Evolutionary conservation across 2,888 invertebrate species (phyloP).

Genomic region (Torymus aiolomorphi): DNA sequence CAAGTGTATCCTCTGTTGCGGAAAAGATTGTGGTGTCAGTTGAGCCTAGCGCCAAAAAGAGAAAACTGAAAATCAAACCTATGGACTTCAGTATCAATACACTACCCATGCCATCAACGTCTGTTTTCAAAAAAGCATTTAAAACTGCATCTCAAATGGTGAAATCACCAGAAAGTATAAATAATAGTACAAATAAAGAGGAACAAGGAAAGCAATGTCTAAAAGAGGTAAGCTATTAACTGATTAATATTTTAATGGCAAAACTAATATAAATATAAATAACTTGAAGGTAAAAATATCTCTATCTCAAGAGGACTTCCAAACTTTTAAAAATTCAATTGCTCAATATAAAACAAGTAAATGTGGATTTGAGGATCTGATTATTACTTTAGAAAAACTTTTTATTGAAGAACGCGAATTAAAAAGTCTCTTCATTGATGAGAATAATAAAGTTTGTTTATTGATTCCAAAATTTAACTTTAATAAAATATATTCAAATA

Average conservation of each 20-base stretch:
- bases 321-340: slow-evolving; percentile 81
- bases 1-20: neutral
- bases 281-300: slow-evolving; percentile 79
- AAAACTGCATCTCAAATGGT: no score
- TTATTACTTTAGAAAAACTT: slow-evolving; percentile 77
- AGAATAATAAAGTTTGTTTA: neutral
- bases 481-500: neutral
- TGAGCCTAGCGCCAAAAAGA: no score
- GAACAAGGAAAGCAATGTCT: slow-evolving; percentile 76
- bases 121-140: slow-evolving; percentile 7
- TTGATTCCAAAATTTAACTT: neutral
- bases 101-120: no score
- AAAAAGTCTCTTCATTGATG: slow-evolving; percentile 68
- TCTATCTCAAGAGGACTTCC: slow-evolving; percentile 80
- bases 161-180: no score
- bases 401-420: slow-evolving; percentile 63
- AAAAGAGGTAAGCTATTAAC: slow-evolving; percentile 63
- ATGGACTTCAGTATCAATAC: no score
- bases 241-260: neutral
- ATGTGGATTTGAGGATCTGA: slow-evolving; percentile 79
- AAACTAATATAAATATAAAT: slow-evolving; percentile 13
- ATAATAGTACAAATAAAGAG: slow-evolving; percentile 71
- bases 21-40: no score
- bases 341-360: slow-evolving; percentile 78
- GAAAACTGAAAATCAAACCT: no score